Evolutionary conservation across 2,888 invertebrate genomes (phyloP), one percentile per base, ranked within the genome.

Genomic region (Tiliacea citrago): DNA sequence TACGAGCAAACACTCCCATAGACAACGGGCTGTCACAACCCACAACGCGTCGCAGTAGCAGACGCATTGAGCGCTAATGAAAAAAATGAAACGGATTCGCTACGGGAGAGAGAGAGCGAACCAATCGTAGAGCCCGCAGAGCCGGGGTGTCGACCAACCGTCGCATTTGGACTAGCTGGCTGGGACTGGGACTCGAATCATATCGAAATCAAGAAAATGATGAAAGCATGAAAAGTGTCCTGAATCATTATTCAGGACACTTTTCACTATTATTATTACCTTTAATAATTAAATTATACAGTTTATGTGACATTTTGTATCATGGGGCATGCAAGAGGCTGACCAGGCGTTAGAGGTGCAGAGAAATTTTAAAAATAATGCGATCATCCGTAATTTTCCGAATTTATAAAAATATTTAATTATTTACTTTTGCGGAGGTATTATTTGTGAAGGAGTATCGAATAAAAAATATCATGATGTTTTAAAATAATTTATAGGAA

Each of bases 21-120:
- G 93, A 95, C 93, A 95, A 94, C 86, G 90, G 87, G 88, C 90
- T 91, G 90, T 91, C 92, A 91, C 88, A 90, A 86, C 82, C 85
- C 85, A 88, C 89, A 84, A 88, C 89, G 86, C 93, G 90, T 85
- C 92, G 88, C 90, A 90, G 79, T 76, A 80, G 90, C 83, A 93
- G 93, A 93, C 95, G 95, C 95, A 94, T 94, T 91, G 94, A 95
- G 94, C 95, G 95, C 94, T 95, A 95, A 95, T 94, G 95, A 94
- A 92, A 94, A 92, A 93, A 90, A 89, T 85, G 87, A 89, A 90
- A 87, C 82, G 79, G 85, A 81, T 85, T 87, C 80, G 83, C 81
- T 80, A 82, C 85, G 86, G 79, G 88, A 88, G 88, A 86, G 88
- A 90, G 90, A 88, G 90, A 91, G 90, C 86, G 82, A 90, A 83